Percentiles rank a stretch among this genome's conserved stretches.
phyloP scores from a whole-genome alignment of 1,140 invertebrate genomes.

The Ptiloglossa arizonensis region DNA sequence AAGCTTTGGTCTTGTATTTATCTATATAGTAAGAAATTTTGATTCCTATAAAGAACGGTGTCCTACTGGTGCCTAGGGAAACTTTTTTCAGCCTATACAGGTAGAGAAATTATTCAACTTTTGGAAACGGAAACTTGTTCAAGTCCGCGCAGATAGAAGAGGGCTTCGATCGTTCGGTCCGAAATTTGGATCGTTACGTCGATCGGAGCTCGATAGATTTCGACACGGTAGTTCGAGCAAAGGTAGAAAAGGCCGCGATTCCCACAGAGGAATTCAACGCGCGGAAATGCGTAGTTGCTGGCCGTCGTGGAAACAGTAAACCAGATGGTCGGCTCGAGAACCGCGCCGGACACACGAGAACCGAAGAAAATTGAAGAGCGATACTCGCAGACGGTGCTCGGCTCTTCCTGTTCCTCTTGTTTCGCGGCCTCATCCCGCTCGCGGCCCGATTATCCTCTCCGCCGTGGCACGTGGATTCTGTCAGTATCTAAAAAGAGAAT shows the following conservation, averaged over 20 bases:
- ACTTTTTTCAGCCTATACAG: no score
- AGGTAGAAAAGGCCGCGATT: slow-evolving; percentile 36
- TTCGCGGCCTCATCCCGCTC: not conserved
- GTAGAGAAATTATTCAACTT: no score
- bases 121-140: no score
- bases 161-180: no score
- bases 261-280: slow-evolving; percentile 61
- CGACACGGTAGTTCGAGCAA: slow-evolving; percentile 11
- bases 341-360: slow-evolving; percentile 51
- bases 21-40: no score
- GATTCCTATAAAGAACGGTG: no score
- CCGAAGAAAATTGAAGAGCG: slow-evolving; percentile 53
- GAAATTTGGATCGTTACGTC: no score
- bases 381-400: slow-evolving; percentile 18
- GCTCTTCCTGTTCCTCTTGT: slow-evolving; percentile 35
- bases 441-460: not conserved
- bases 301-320: slow-evolving; percentile 65
- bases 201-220: no score
- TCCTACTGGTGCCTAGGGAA: no score
- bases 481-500: not conserved
- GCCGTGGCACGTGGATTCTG: slow-evolving; percentile 16
- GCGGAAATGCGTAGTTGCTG: slow-evolving; percentile 62
- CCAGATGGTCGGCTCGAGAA: slow-evolving; percentile 28
- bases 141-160: no score
- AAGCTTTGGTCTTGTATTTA: no score